Conservation (phyloP, 2,797 vertebrate species). For the Atherinosoma microstoma region DNA sequence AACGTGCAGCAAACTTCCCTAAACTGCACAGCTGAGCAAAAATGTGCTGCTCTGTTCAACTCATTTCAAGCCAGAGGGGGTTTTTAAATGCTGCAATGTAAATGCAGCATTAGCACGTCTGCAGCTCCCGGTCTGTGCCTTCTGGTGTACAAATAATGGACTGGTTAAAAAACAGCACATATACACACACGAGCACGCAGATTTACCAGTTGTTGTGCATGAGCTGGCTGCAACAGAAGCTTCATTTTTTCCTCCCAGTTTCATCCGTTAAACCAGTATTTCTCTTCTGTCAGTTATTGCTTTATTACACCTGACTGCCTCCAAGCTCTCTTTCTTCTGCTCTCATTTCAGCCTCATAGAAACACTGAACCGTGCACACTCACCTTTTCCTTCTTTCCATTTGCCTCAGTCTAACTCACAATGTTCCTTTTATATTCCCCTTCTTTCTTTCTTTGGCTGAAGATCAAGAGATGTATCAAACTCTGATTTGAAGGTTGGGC, state of each 20-base stretch:
- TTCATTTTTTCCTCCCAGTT: slow-evolving; percentile 20
- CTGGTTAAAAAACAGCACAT: slow-evolving; percentile 26
- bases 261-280: slow-evolving; percentile 33
- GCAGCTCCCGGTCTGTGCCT: slow-evolving; percentile 33
- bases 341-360: slow-evolving; percentile 47
- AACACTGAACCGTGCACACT: slow-evolving; percentile 38
- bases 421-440: slow-evolving; percentile 28
- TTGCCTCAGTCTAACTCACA: slow-evolving; percentile 38
- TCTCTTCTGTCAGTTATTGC: slow-evolving; percentile 47
- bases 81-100: slow-evolving; percentile 63
- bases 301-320: slow-evolving; percentile 62
- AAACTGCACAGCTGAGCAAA: slow-evolving; percentile 55
- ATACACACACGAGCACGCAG: not conserved
- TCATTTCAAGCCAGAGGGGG: slow-evolving; percentile 46
- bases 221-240: slow-evolving; percentile 18
- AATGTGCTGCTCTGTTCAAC: slow-evolving; percentile 57
- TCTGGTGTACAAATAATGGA: slow-evolving; percentile 43
- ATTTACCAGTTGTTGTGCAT: slow-evolving; percentile 28
- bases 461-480: slow-evolving; percentile 45
- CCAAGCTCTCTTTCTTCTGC: slow-evolving; percentile 28
- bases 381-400: slow-evolving; percentile 23
- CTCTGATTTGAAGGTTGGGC: slow-evolving; percentile 34
- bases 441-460: slow-evolving; percentile 30
- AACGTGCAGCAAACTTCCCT: slow-evolving; percentile 29
- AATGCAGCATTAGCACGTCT: slow-evolving; percentile 56